phyloP scores from a whole-genome alignment of 2,888 invertebrate genomes.

The Chesias legatella region DNA sequence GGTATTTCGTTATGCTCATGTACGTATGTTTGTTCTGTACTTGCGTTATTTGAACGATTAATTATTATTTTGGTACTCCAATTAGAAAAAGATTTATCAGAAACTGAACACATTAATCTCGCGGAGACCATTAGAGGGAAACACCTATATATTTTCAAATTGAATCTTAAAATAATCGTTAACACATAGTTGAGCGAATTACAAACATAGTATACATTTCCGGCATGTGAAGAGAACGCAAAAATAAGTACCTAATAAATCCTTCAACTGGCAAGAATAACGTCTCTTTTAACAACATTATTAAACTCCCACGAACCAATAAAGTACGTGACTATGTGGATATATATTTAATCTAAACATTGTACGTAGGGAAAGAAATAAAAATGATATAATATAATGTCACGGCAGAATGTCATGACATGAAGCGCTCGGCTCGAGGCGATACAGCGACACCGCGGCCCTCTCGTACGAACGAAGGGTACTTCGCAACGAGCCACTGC shows the following conservation, averaged over 20 bases:
- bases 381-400: constrained; percentile 32
- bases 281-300: constrained; percentile 36
- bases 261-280: constrained; percentile 18
- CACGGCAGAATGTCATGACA: constrained; percentile 33
- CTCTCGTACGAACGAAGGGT: constrained; percentile 56
- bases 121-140: too few relatives aligned
- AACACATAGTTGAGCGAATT: constrained; percentile 3
- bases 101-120: too few relatives aligned
- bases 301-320: constrained; percentile 43
- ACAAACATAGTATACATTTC: neutral
- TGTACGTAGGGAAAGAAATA: constrained; percentile 24
- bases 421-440: constrained; percentile 46
- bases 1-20: too few relatives aligned
- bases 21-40: too few relatives aligned
- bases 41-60: too few relatives aligned
- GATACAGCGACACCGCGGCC: too few relatives aligned
- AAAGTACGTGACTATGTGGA: constrained; percentile 35
- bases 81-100: too few relatives aligned
- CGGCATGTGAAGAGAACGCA: constrained; percentile 10
- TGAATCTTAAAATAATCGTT: constrained; percentile 12
- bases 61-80: too few relatives aligned
- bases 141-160: constrained; percentile 3
- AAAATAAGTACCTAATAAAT: constrained; percentile 25
- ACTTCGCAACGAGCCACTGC: constrained; percentile 41
- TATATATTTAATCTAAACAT: constrained; percentile 32